Conservation (phyloP, 2,113 vertebrate genomes). For the Galbula dea region DNA sequence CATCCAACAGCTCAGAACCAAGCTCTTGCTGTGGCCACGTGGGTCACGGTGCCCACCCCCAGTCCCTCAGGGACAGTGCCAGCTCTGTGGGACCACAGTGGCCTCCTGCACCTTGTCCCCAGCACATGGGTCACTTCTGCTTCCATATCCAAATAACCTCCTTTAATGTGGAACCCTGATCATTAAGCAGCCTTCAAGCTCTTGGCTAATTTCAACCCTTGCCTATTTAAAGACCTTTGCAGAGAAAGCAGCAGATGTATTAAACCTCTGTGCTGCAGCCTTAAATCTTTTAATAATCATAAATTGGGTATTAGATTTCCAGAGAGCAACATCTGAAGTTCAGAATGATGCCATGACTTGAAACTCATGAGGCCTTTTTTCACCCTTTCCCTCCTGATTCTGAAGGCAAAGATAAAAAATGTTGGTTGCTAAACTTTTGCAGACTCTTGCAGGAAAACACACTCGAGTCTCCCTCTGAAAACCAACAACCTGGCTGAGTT, state of each 20-base stretch:
- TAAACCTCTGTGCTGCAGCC: neutral
- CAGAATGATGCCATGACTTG: neutral
- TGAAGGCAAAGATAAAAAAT: neutral
- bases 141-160: accelerated
- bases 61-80: neutral
- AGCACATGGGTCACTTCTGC: neutral
- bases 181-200: neutral
- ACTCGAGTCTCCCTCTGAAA: neutral
- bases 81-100: neutral
- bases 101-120: neutral
- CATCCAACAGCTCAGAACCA: no score
- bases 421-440: neutral
- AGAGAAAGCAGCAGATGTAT: accelerated
- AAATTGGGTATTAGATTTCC: neutral
- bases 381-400: neutral
- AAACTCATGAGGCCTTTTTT: neutral
- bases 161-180: accelerated
- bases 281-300: neutral
- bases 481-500: neutral
- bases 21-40: neutral
- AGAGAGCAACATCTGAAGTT: accelerated
- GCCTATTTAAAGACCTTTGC: neutral
- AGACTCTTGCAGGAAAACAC: accelerated
- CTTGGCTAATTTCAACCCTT: neutral
- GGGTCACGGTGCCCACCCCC: neutral